phyloP scores from a whole-genome alignment of 2,888 invertebrate genomes.

The Philonicus albiceps region DNA sequence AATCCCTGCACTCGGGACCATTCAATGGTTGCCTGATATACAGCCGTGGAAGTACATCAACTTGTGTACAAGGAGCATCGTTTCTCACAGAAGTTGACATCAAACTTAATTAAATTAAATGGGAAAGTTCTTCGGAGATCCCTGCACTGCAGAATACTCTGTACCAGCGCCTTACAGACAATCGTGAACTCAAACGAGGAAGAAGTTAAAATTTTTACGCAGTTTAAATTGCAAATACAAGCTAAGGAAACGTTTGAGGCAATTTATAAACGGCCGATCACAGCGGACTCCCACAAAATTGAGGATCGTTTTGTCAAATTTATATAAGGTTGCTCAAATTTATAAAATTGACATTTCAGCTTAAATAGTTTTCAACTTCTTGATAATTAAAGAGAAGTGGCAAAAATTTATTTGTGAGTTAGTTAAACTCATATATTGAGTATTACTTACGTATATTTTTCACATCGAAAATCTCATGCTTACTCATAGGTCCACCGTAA shows the following conservation, averaged over 20 bases:
- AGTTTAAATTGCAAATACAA: neutral
- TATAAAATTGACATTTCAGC: neutral
- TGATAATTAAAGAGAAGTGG: too few relatives aligned
- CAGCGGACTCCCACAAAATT: neutral
- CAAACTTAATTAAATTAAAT: neutral
- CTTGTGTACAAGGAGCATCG: neutral
- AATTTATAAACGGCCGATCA: neutral
- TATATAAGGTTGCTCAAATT: neutral
- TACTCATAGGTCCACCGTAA: too few relatives aligned
- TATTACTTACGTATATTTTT: too few relatives aligned
- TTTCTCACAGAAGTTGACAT: neutral
- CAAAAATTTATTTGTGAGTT: too few relatives aligned
- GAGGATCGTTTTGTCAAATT: neutral
- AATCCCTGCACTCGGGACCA: neutral
- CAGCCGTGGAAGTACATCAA: neutral
- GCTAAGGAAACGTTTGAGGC: neutral
- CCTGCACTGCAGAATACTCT: neutral
- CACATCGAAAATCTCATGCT: too few relatives aligned
- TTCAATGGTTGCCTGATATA: neutral
- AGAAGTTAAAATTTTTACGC: neutral
- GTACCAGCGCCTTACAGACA: neutral
- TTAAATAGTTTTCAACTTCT: neutral
- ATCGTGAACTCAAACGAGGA: neutral
- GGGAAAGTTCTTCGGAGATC: neutral
- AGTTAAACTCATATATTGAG: too few relatives aligned